A percentile compares a stretch with the other conserved stretches of the same genome.
Evolutionary conservation across 2,797 vertebrate genomes (phyloP).

Genomic region (Pogonophryne albipinna): DNA sequence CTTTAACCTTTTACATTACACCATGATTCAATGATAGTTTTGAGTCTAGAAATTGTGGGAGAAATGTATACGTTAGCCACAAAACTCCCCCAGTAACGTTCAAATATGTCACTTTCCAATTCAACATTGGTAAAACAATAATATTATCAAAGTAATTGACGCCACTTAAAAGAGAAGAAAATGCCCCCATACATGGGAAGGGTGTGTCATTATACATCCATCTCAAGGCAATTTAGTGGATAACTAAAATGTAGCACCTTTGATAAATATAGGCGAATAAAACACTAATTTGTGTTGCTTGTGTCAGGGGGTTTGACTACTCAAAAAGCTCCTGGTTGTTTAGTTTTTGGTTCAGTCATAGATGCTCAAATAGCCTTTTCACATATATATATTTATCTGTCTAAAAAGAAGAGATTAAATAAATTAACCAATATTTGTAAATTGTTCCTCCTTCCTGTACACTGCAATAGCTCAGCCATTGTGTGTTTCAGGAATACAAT

Average conservation of each 20-base stretch:
- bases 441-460: neutral
- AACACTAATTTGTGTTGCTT: neutral
- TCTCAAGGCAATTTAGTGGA: neutral
- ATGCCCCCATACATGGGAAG: neutral
- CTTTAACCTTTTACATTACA: no score
- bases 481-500: neutral
- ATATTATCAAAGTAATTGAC: neutral
- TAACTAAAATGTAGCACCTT: neutral
- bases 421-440: neutral
- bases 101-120: neutral
- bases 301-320: neutral
- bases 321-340: neutral
- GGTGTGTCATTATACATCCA: neutral
- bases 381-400: neutral
- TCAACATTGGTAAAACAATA: neutral
- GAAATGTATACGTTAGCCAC: neutral
- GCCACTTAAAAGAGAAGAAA: neutral
- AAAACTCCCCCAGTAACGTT: neutral
- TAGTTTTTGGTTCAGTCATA: neutral
- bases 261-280: neutral
- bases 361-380: neutral
- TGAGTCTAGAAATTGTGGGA: neutral
- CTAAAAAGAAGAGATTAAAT: neutral
- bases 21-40: no score
- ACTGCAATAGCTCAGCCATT: neutral